Evolutionary conservation across 2,113 vertebrate genomes (phyloP).

Genomic region (Heteronetta atricapilla): DNA sequence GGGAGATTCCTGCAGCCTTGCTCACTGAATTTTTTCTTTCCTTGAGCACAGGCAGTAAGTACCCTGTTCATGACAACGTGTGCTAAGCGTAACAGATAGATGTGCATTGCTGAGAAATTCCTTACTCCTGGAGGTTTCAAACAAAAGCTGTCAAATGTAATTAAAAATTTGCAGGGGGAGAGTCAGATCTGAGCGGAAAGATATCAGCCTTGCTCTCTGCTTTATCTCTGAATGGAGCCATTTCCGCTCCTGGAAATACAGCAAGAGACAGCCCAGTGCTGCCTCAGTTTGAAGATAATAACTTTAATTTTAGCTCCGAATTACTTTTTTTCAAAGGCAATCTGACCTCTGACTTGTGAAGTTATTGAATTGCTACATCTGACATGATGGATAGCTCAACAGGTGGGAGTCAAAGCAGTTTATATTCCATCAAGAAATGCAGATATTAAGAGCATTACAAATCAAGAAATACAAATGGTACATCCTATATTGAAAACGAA

Average conservation of each 20-base stretch:
- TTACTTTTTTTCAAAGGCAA: slow-evolving; percentile 79
- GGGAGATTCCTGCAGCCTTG: background rate
- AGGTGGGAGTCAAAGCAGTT: slow-evolving; percentile 5
- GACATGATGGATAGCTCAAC: slow-evolving; percentile 20
- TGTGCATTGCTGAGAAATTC: slow-evolving; percentile 42
- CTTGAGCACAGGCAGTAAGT: background rate
- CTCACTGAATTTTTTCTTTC: background rate
- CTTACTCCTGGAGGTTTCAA: slow-evolving; percentile 50
- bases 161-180: slow-evolving; percentile 43
- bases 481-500: background rate
- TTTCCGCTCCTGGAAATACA: slow-evolving; percentile 30
- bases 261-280: background rate
- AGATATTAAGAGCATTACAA: slow-evolving; percentile 61
- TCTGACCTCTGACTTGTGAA: slow-evolving; percentile 79
- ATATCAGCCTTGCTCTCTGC: slow-evolving; percentile 51
- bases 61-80: background rate
- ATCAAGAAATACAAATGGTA: background rate
- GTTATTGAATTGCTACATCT: slow-evolving; percentile 76
- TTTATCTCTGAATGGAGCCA: slow-evolving; percentile 42
- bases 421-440: slow-evolving; percentile 19
- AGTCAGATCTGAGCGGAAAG: slow-evolving; percentile 53
- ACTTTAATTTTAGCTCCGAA: slow-evolving; percentile 82
- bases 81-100: slow-evolving; percentile 28
- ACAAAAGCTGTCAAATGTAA: slow-evolving; percentile 61
- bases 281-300: slow-evolving; percentile 78